A percentile compares a stretch with the other conserved stretches of the same genome.
Conservation (phyloP, 2,888 invertebrate genomes). For the Cenopis cana region DNA sequence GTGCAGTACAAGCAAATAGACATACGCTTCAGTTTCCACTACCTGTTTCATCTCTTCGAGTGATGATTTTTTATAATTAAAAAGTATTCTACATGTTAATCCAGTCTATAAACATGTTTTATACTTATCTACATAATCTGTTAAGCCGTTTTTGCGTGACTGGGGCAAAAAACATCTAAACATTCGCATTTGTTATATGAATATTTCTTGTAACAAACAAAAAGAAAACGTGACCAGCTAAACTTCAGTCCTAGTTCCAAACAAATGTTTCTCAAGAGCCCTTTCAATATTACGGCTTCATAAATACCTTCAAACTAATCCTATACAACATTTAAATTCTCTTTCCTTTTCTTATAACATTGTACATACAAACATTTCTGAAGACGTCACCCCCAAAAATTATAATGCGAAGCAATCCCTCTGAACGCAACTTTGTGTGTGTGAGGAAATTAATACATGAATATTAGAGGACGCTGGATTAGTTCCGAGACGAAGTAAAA, state of each 20-base stretch:
- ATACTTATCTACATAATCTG: too few species aligned
- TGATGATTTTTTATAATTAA: too few species aligned
- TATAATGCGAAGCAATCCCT: slow-evolving; percentile 11
- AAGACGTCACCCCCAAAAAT: slow-evolving; percentile 7
- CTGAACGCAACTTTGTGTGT: slow-evolving; percentile 40
- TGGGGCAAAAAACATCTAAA: too few species aligned
- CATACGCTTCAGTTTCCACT: too few species aligned
- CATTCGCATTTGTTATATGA: too few species aligned
- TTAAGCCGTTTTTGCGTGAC: too few species aligned
- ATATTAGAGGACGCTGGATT: slow-evolving; percentile 50
- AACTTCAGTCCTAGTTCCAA: background rate
- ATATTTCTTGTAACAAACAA: too few species aligned
- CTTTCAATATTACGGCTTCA: background rate
- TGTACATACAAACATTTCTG: slow-evolving; percentile 19
- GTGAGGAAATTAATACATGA: slow-evolving; percentile 53
- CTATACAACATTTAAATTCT: background rate
- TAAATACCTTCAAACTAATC: background rate
- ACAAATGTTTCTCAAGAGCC: background rate
- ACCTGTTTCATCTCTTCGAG: too few species aligned
- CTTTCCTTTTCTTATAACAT: background rate
- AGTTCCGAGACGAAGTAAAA: slow-evolving; percentile 44
- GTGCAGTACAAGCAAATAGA: too few species aligned
- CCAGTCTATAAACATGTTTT: too few species aligned
- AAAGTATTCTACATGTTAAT: too few species aligned
- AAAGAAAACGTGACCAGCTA: too few species aligned